Conservation (phyloP, 2,113 vertebrate species). For the Corydoras maculifer region DNA sequence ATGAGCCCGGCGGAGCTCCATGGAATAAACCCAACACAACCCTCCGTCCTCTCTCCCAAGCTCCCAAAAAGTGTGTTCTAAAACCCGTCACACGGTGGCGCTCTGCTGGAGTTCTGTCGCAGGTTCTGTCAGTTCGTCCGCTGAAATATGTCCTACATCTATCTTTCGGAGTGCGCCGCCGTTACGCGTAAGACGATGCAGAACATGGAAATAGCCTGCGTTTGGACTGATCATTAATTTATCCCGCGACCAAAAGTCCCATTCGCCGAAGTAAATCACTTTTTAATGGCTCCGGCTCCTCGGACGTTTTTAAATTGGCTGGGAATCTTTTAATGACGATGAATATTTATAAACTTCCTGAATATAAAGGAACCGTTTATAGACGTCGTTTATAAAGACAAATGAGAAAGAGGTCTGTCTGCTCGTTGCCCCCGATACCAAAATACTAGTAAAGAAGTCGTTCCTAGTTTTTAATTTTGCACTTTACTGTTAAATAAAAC, state of each 20-base stretch:
- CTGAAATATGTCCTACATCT: no score
- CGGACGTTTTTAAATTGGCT: slow-evolving; percentile 50
- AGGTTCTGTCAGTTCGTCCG: no score
- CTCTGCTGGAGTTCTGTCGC: no score
- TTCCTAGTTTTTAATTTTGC: no score
- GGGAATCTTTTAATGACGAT: slow-evolving; percentile 52
- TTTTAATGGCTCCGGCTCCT: slow-evolving; percentile 47
- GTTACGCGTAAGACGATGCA: slow-evolving; percentile 25
- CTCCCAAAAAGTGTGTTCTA: background rate
- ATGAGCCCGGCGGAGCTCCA: slow-evolving; percentile 10
- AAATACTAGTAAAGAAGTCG: no score
- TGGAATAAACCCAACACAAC: slow-evolving; percentile 19
- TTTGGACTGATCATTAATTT: slow-evolving; percentile 57
- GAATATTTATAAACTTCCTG: slow-evolving; percentile 54
- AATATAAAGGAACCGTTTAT: slow-evolving; percentile 37
- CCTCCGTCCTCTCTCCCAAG: slow-evolving; percentile 15
- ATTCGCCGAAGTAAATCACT: slow-evolving; percentile 59
- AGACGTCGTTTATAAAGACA: background rate
- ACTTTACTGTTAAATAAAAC: no score
- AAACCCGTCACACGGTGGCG: no score
- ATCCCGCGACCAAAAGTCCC: slow-evolving; percentile 50
- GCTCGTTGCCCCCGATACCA: no score
- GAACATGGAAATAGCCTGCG: slow-evolving; percentile 38
- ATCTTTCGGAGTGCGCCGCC: no score
- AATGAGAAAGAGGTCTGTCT: no score